Conservation (phyloP, 2,113 vertebrate genomes). For the Microcebus murinus region DNA sequence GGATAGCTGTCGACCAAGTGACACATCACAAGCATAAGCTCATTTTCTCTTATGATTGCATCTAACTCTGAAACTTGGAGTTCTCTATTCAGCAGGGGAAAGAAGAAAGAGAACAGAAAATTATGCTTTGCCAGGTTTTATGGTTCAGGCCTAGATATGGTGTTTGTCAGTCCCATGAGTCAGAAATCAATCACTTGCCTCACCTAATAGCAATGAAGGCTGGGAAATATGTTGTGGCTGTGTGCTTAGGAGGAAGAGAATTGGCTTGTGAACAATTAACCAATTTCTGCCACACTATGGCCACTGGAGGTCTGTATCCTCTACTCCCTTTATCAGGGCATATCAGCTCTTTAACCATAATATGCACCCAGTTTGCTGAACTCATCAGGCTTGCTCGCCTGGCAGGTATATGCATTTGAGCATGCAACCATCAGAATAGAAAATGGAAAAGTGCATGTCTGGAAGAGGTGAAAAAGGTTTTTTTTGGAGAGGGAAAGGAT, state of each 20-base stretch:
- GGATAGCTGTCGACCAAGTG: background rate
- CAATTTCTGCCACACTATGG: background rate
- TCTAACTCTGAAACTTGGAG: background rate
- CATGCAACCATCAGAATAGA: background rate
- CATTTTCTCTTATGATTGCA: background rate
- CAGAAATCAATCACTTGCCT: background rate
- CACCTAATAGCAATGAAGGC: background rate
- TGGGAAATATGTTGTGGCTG: background rate
- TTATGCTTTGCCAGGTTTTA: background rate
- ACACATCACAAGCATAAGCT: background rate
- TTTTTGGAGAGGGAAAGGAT: background rate
- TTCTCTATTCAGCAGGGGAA: background rate
- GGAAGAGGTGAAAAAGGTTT: background rate
- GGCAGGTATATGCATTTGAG: background rate
- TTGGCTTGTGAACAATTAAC: background rate
- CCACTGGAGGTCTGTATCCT: background rate
- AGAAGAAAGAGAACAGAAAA: background rate
- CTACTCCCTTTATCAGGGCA: fast-evolving
- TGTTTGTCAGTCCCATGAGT: background rate
- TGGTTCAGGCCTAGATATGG: background rate
- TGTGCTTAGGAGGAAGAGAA: background rate
- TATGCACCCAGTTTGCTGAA: background rate
- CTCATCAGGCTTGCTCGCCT: background rate
- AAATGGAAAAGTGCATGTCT: background rate
- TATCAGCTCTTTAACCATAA: no score